Conservation (phyloP, 2,113 vertebrate species). For the Dipodomys merriami region DNA sequence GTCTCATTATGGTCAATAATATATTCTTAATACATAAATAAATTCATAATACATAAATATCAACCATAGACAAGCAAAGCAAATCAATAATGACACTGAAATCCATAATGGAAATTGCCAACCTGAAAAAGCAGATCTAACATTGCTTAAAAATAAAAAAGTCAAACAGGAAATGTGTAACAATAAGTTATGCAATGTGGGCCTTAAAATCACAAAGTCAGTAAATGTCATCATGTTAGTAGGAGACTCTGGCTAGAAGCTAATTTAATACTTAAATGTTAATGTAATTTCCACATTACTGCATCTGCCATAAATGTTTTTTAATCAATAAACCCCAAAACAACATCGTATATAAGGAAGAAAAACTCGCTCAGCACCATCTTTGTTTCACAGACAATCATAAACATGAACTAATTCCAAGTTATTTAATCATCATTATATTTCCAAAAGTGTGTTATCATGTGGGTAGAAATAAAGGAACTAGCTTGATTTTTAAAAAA, state of each 20-base stretch:
- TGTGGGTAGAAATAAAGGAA: conserved; percentile 46
- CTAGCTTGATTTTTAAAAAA: not conserved
- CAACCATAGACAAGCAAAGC: conserved; percentile 31
- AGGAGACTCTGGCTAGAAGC: conserved; percentile 73
- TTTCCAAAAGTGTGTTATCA: conserved; percentile 39
- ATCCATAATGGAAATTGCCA: conserved; percentile 52
- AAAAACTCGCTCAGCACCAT: conserved; percentile 47
- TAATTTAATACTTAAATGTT: conserved; percentile 82
- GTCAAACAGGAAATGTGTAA: conserved; percentile 66
- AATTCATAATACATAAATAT: conserved; percentile 48
- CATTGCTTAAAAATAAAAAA: conserved; percentile 22
- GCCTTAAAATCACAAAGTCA: conserved; percentile 66
- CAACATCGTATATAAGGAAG: conserved; percentile 29
- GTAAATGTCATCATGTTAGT: conserved; percentile 70
- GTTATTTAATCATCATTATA: not conserved
- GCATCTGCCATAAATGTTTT: conserved; percentile 68
- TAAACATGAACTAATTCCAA: not conserved
- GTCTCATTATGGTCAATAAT: conserved; percentile 47
- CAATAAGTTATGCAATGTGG: conserved; percentile 42
- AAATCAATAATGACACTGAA: not conserved
- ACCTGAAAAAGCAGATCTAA: conserved; percentile 47
- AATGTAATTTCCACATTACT: conserved; percentile 74
- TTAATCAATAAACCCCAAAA: conserved; percentile 58
- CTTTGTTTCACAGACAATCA: not conserved
- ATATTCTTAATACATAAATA: not conserved